Base-by-base conservation (phyloP, 2,113 vertebrate species). In the Chinchilla lanigera region DNA sequence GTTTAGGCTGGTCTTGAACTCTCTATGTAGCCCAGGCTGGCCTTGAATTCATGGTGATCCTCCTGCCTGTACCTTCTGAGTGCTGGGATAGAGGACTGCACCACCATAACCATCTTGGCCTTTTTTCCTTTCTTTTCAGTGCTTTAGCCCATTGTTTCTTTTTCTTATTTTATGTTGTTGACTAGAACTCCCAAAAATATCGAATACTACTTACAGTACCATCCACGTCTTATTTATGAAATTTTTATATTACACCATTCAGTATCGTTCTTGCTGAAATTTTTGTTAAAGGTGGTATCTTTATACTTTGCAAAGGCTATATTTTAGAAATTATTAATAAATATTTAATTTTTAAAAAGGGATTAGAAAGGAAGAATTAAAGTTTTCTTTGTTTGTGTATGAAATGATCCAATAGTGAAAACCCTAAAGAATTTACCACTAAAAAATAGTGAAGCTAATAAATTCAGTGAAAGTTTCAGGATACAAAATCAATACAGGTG, bases 391-490 rank as follows among this genome's bases (percentile, higher is more conserved):
- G 65, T 94, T 88, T 60, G 38, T 35, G 80, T n/a, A 65, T 54
- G 35, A 77, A 50, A 63, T 90, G n/a, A 86, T 54, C 19, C 44
- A 93, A 61, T 54, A 90, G 19, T 86, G 26, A 96, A 81, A 92
- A 69, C 58, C 41, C 65, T 75, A 69, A 82, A 93, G 2, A 60
- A 50, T 90, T 11, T 20, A 93, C 26, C n/a, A 93, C 69, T 77
- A 67, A 86, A 93, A 90, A 86, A 24, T 86, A 94, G 19, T 89
- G 60, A 63, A 92, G 24, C 6, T 44, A 94, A 89, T 86, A 86
- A 94, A 81, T 60, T 94, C n/a, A 65, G 26, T 47, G 56, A 89
- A 75, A 19, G 6, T 69, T 93, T 88, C 71, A 94, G 22, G 28
- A 89, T 81, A 85, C 6, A 85, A 87, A 20, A 84, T 65, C 41